Base-by-base conservation (phyloP, 2,113 vertebrate species). In the Delphinapterus leucas region DNA sequence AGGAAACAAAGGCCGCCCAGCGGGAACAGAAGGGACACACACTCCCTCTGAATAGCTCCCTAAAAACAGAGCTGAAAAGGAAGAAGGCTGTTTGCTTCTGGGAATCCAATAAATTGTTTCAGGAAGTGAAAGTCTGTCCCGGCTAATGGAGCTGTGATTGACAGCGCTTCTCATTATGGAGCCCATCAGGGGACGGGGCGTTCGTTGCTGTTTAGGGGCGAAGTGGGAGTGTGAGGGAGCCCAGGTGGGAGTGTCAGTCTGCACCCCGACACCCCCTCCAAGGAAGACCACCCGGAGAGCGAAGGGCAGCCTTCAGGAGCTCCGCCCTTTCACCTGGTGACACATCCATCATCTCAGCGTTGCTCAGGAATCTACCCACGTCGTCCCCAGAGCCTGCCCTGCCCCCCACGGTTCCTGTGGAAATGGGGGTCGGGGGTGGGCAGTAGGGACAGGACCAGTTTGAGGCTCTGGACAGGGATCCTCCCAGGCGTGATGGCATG, bases 81-180 rank as follows among this genome's bases (percentile, higher is more conserved):
- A 98, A 96, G 98, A 97, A 94, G 98, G 98, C 97, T 98, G 21
- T 97, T 98, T 88, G 98, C 98, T 98, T 97, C 98, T 98, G 98
- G 98, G 98, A 99, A 99, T 99, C 98, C 98, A 99, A 99, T 99
- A 98, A 99, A 99, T 99, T 98, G 98, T 98, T 98, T 98, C 98
- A 99, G 99, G 99, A 99, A 99, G 98, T 98, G 98, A 98, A 97
- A 98, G 98, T 98, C 98, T 98, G 98, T 98, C 98, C 98, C 98
- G 98, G 98, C 99, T 99, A 98, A 99, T 98, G 98, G 98, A 98
- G 98, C 98, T 8, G 97, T 99, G 99, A 99, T 99, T 99, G 99
- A 99, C 99, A 98, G 98, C 94, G 73, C 98, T 98, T 99, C 98
- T 98, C 98, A 99, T 99, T 99, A 99, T 90, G 1, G 97, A 41